Conservation (phyloP, 2,888 invertebrate genomes). For the Lepidocyrtinus sp. region DNA sequence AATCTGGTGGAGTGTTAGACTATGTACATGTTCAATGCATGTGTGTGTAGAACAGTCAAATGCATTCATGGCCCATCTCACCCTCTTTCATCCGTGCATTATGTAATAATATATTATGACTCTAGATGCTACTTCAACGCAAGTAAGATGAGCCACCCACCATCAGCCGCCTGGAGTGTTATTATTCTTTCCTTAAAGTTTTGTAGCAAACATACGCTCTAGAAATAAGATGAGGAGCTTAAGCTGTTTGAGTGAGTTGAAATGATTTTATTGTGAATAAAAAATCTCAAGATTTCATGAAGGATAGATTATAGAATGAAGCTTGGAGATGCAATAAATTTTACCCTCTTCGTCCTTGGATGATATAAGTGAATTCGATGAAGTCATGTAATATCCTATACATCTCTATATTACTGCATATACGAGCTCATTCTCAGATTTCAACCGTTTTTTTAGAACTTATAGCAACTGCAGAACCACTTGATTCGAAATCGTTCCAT, state of each 20-base stretch:
- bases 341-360: not conserved
- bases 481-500: too few species aligned
- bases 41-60: constrained; percentile 27
- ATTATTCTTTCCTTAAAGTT: constrained; percentile 8
- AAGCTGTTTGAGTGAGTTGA: constrained; percentile 3
- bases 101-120: constrained; percentile 61
- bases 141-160: constrained; percentile 33
- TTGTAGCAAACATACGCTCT: too few species aligned
- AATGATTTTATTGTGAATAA: constrained; percentile 10
- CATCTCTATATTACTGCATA: too few species aligned
- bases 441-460: too few species aligned
- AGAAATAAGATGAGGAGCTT: not conserved
- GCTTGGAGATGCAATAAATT: too few species aligned
- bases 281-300: too few species aligned
- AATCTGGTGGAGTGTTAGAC: not conserved
- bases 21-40: not conserved
- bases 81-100: constrained; percentile 61
- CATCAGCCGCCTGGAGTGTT: constrained; percentile 29
- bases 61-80: constrained; percentile 62
- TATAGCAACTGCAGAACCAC: too few species aligned
- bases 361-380: not conserved
- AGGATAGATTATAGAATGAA: too few species aligned
- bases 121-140: constrained; percentile 21
- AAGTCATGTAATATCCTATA: too few species aligned
- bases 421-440: too few species aligned